phyloP scores from a whole-genome alignment of 2,113 vertebrate genomes.

The Crotalus horridus region DNA sequence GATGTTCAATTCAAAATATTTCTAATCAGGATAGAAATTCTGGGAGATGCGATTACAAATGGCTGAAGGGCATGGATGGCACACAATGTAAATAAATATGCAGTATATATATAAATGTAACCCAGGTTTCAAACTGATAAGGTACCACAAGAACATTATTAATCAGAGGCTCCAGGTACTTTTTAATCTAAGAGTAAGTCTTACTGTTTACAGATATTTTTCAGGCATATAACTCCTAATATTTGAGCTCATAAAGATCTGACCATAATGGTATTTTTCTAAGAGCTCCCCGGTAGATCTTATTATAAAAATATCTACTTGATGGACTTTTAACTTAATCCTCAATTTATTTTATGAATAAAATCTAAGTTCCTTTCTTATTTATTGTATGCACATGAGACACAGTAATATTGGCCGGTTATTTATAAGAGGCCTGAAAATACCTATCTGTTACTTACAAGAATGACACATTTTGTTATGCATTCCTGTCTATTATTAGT shows the following conservation, averaged over 20 bases:
- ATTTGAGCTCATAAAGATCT: neutral
- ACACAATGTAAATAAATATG: neutral
- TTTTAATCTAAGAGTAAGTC: neutral
- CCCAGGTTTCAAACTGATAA: neutral
- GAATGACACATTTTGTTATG: neutral
- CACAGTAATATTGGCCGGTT: fast-evolving
- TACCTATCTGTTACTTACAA: neutral
- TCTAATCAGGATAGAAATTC: neutral
- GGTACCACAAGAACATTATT: neutral
- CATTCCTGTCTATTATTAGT: neutral
- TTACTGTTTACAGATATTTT: neutral
- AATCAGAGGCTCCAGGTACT: neutral
- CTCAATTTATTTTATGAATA: fast-evolving
- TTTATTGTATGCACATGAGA: neutral
- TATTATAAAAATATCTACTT: neutral
- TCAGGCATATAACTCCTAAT: neutral
- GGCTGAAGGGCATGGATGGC: neutral
- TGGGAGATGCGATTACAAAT: neutral
- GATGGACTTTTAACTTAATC: fast-evolving
- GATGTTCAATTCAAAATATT: neutral
- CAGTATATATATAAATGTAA: neutral
- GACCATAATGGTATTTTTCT: neutral
- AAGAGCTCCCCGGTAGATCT: neutral
- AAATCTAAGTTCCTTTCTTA: neutral
- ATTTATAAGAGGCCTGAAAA: neutral